A percentile compares a stretch with the other conserved stretches of the same genome.
Evolutionary conservation across 2,113 vertebrate species (phyloP).

Genomic region (Hippolais icterina): DNA sequence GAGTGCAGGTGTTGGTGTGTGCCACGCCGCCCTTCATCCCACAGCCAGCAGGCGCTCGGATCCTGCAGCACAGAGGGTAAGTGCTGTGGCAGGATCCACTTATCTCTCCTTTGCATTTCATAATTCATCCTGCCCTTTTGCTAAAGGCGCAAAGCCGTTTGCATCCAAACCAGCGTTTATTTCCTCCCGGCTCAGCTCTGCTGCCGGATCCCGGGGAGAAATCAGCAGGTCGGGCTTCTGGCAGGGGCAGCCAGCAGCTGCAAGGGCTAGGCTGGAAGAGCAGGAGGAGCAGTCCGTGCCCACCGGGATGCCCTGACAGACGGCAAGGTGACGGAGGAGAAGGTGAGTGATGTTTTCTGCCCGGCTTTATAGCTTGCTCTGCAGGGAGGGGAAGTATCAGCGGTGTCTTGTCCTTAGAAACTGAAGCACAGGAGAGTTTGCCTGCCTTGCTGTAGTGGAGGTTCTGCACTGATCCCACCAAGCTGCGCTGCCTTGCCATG

Average conservation of each 20-base stretch:
- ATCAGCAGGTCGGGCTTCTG: not conserved
- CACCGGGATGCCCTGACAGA: not conserved
- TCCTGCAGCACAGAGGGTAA: not conserved
- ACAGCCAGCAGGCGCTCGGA: not conserved
- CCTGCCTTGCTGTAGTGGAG: accelerated
- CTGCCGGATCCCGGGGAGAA: not conserved
- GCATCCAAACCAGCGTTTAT: not conserved
- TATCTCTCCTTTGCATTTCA: conserved; percentile 6
- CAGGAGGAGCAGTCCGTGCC: not conserved
- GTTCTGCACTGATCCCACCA: not conserved
- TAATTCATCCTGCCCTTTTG: conserved; percentile 35
- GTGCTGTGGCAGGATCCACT: conserved; percentile 9
- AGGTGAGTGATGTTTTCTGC: not conserved
- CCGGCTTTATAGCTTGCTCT: not conserved
- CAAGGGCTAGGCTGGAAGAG: not conserved
- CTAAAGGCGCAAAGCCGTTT: not conserved
- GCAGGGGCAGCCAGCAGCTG: not conserved
- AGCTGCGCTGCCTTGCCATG: not conserved
- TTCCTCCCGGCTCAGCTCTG: not conserved
- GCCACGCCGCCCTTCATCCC: not conserved
- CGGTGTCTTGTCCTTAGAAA: not conserved
- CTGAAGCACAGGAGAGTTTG: not conserved
- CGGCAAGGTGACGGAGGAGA: accelerated
- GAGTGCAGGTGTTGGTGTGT: not conserved
- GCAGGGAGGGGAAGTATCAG: not conserved